Percentiles rank a stretch among this genome's conserved stretches.
Evolutionary conservation across 1,140 invertebrate species (phyloP).

Genomic region (Cydia strobilella): DNA sequence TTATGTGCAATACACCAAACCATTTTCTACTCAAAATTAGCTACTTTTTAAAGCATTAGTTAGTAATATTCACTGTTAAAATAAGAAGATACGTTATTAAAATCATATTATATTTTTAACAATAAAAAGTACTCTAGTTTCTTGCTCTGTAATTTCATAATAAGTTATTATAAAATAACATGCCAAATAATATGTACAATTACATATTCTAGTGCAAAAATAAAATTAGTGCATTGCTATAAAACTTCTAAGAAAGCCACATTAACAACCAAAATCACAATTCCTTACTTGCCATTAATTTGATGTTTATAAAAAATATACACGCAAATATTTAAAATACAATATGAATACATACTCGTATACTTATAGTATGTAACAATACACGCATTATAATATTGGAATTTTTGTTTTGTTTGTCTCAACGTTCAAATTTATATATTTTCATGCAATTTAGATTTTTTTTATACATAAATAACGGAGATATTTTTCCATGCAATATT

Average conservation of each 20-base stretch:
- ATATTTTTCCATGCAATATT: constrained; percentile 1
- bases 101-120: constrained; percentile 23
- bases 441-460: no score
- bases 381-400: no score
- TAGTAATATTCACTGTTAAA: constrained; percentile 34
- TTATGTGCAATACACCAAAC: constrained; percentile 26
- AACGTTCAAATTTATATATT: no score
- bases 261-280: neutral
- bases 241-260: constrained; percentile 1
- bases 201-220: constrained; percentile 9
- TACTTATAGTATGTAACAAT: no score
- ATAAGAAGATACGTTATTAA: constrained; percentile 22
- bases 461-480: neutral
- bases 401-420: no score
- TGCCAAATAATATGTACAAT: constrained; percentile 19
- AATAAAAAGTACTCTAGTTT: neutral
- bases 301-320: neutral
- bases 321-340: neutral
- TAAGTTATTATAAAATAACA: neutral
- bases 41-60: neutral
- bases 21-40: constrained; percentile 16
- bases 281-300: neutral
- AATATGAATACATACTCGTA: no score
- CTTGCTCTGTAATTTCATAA: neutral
- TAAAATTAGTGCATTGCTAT: constrained; percentile 12